A percentile compares a stretch with the other conserved stretches of the same genome.
These are phyloP conservation scores for Yponomeuta cagnagella DNA, from an alignment of 2,888 invertebrate species.

Conservation along the genomic window DNA sequence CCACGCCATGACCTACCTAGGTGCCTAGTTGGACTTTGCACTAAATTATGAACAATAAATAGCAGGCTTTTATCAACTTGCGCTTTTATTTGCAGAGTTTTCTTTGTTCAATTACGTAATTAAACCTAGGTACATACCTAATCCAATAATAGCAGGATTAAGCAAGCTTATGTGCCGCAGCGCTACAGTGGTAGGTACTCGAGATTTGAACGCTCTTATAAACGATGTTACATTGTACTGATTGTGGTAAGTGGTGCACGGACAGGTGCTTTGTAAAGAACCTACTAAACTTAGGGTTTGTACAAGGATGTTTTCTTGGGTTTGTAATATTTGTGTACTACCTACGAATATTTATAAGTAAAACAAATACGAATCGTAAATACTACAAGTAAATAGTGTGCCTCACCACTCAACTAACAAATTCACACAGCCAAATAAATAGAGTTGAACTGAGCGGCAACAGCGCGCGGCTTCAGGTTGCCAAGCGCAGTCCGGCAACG, in stretches of 20 bases:
- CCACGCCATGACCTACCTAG: not conserved
- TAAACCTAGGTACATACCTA: not conserved
- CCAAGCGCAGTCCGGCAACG: slow-evolving; percentile 43
- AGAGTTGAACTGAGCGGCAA: slow-evolving; percentile 32
- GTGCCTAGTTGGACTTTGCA: not conserved
- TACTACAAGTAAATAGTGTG: not conserved
- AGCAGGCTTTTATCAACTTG: not conserved
- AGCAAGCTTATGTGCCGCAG: too few relatives aligned
- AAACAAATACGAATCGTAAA: not conserved
- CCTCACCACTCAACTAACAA: not conserved
- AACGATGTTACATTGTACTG: too few relatives aligned
- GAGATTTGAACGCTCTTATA: too few relatives aligned
- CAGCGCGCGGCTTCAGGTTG: slow-evolving; percentile 14
- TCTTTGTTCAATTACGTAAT: not conserved
- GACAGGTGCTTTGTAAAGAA: too few relatives aligned
- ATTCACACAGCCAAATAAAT: slow-evolving; percentile 29
- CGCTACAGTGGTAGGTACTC: too few relatives aligned
- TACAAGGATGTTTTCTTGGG: too few relatives aligned
- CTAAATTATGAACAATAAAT: not conserved
- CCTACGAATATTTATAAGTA: too few relatives aligned
- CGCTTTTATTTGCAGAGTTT: not conserved
- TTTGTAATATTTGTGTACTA: too few relatives aligned
- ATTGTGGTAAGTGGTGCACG: too few relatives aligned
- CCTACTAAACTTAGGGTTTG: too few relatives aligned
- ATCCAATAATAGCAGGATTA: not conserved